phyloP scores from a whole-genome alignment of 2,888 invertebrate species.

The Nemotelus nigrinus region DNA sequence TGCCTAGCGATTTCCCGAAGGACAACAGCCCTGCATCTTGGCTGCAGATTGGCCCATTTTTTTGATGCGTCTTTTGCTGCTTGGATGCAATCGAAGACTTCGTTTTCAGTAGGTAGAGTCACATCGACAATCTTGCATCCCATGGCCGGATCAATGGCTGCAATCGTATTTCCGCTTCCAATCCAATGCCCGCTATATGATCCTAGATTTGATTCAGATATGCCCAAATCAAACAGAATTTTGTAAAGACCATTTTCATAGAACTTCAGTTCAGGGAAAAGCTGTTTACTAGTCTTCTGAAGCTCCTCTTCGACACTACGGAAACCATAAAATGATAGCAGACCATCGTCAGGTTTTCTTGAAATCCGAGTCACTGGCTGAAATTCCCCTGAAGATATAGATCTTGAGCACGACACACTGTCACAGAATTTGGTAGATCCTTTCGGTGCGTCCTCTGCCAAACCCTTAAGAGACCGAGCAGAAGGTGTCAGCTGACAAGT shows the following conservation, averaged over 20 bases:
- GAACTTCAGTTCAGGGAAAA: background rate
- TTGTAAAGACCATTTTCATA: background rate
- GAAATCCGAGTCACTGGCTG: slow-evolving; percentile 19
- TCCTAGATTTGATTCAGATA: background rate
- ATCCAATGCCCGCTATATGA: slow-evolving; percentile 24
- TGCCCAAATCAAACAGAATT: slow-evolving; percentile 20
- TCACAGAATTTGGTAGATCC: background rate
- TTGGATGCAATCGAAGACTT: background rate
- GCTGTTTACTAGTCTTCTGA: background rate
- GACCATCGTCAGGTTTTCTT: background rate
- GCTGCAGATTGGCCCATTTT: background rate
- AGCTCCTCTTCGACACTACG: slow-evolving; percentile 22
- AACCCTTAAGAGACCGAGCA: background rate
- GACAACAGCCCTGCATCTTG: slow-evolving; percentile 18
- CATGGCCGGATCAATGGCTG: slow-evolving; percentile 18
- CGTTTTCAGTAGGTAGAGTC: background rate
- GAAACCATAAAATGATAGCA: background rate
- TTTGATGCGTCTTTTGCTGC: slow-evolving; percentile 1
- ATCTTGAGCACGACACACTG: slow-evolving; percentile 18
- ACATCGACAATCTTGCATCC: slow-evolving; percentile 7
- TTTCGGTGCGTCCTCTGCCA: no score
- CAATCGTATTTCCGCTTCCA: background rate
- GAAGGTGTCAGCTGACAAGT: background rate
- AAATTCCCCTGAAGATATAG: background rate
- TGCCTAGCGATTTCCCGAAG: slow-evolving; percentile 9